Base-by-base conservation (phyloP, 1,140 invertebrate species). In the Dinothrombium tinctorium region DNA sequence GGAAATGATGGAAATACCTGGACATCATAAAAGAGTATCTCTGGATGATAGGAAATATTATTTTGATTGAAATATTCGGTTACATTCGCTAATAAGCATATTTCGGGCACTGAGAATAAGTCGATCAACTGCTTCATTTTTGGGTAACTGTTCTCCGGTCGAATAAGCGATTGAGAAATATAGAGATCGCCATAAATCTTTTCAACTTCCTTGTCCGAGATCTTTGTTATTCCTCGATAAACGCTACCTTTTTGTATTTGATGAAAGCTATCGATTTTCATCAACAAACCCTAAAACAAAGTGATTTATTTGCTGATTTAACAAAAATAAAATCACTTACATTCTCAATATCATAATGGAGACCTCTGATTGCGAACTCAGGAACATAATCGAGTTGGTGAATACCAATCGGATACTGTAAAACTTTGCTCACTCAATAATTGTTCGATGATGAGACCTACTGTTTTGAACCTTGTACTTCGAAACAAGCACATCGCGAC, bases 91-190 rank as follows among this genome's bases (percentile, higher is more conserved):
- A 95, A 58, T 21, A 95, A 61, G 47, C 76, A 73, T 72, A 94
- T 90, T 69, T 94, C 87, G 14, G 89, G 89, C 26, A 94, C 74
- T 1, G 84, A 89, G 60, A 96, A 96, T n/a, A 95, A 58, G 65
- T 95, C 89, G 14, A 87, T 83, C 44, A 94, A 59, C 56, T 95
- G 87, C 15, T 86, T 71, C 84, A 94, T 90, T 43, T 69, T 65
- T 36, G 33, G 33, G 23, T 36, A 22, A 36, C 23, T 22, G n/a
- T 36, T 22, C n/a, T 36, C 22, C 14, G 22, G 7, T 28, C 17
- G 25, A n/a, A 44, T 33, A 5, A 44, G 26, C n/a, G 20, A 42
- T 32, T 33, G 33, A 28, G 35, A 40, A 38, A 39, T 17, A 48
- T 63, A 58, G 7, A 54, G 59, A 12, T 63, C 87, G 53, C 76